phyloP scores from a whole-genome alignment of 2,888 invertebrate species.

The Xestia rhomboidea region DNA sequence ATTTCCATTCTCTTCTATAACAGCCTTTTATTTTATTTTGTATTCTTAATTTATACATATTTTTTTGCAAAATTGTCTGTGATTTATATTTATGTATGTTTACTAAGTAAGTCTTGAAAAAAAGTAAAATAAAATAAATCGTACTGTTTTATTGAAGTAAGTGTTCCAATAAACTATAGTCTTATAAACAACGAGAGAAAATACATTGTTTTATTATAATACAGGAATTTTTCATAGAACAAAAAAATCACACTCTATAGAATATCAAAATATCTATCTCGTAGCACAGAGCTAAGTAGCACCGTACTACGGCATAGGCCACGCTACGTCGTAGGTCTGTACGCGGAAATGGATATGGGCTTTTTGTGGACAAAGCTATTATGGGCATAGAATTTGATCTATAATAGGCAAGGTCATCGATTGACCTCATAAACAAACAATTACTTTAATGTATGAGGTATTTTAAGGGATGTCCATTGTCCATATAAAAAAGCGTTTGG shows the following conservation, averaged over 20 bases:
- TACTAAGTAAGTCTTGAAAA: too few species aligned
- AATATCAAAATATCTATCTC: background rate
- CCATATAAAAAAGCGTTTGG: background rate
- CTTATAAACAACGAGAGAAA: background rate
- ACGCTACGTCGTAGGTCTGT: background rate
- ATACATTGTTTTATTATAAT: background rate
- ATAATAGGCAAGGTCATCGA: conserved; percentile 10
- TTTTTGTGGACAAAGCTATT: conserved; percentile 11
- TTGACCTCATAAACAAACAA: background rate
- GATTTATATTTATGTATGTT: too few species aligned
- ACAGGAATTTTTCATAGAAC: background rate
- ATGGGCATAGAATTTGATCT: background rate
- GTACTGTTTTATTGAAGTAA: background rate
- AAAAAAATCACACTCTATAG: background rate
- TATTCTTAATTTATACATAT: too few species aligned
- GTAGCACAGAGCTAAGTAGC: background rate
- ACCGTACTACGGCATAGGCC: background rate
- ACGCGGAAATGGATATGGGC: background rate
- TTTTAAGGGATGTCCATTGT: background rate
- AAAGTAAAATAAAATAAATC: too few species aligned
- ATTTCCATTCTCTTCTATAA: background rate
- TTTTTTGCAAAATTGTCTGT: too few species aligned
- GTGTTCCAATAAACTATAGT: background rate
- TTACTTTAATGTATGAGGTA: background rate
- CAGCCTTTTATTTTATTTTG: too few species aligned